These are phyloP conservation scores for Manis pentadactyla DNA, from an alignment of 2,797 vertebrate genomes.

Conservation along the genomic window DNA sequence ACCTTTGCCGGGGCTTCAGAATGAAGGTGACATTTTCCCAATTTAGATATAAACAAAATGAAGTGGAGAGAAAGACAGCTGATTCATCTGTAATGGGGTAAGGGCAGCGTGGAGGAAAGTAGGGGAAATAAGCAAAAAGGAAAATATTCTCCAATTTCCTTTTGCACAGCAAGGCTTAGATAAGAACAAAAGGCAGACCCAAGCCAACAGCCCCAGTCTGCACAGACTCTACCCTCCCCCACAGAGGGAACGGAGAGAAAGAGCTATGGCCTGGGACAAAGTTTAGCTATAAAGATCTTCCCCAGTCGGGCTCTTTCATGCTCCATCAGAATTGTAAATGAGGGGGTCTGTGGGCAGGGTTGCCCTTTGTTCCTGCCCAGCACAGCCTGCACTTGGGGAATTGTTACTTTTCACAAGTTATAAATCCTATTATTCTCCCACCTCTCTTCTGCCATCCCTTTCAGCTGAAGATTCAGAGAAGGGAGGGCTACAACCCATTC, in stretches of 20 bases:
- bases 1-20: neutral
- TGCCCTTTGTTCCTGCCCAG: conserved; percentile 85
- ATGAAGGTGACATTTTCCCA: conserved; percentile 2
- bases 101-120: conserved; percentile 36
- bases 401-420: conserved; percentile 87
- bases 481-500: conserved; percentile 67
- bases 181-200: conserved; percentile 73
- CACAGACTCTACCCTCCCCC: conserved; percentile 61
- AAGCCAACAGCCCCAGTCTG: conserved; percentile 62
- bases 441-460: conserved; percentile 76
- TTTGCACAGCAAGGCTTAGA: conserved; percentile 69
- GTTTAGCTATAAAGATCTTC: conserved; percentile 82
- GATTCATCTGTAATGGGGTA: conserved; percentile 12
- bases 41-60: conserved; percentile 58
- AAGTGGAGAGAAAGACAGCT: conserved; percentile 32
- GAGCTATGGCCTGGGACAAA: conserved; percentile 75
- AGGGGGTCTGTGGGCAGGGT: conserved; percentile 80
- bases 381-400: conserved; percentile 83
- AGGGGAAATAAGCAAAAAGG: conserved; percentile 68
- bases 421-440: conserved; percentile 84
- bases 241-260: conserved; percentile 58
- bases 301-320: conserved; percentile 80
- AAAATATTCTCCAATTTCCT: conserved; percentile 77
- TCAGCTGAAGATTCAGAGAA: conserved; percentile 77
- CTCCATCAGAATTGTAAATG: conserved; percentile 87